Evolutionary conservation across 2,888 invertebrate genomes (phyloP).

Genomic region (Saturnia japonica): DNA sequence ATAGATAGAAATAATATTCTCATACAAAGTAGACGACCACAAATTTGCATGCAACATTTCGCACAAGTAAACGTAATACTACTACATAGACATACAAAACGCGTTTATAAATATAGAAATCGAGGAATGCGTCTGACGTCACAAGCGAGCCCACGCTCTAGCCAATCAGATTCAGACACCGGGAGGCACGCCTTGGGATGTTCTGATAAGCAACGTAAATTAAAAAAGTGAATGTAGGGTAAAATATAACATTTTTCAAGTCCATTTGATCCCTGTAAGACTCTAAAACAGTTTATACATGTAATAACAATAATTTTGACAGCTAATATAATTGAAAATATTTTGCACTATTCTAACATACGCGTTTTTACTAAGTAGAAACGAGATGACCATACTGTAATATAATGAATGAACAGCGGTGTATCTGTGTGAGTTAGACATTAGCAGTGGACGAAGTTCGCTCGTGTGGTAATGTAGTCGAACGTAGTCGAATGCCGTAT

Average conservation of each 20-base stretch:
- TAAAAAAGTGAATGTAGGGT: neutral
- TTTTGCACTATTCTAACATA: conserved; percentile 41
- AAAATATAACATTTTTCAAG: neutral
- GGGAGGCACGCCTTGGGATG: conserved; percentile 83
- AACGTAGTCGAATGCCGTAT: conserved; percentile 26
- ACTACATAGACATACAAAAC: conserved; percentile 39
- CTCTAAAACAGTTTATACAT: neutral
- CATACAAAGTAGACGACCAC: conserved; percentile 25
- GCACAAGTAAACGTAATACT: conserved; percentile 31
- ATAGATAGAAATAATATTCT: neutral
- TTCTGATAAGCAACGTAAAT: conserved; percentile 33
- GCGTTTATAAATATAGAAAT: conserved; percentile 67
- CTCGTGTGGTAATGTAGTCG: conserved; percentile 24
- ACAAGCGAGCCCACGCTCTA: conserved; percentile 77
- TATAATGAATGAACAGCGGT: conserved; percentile 74
- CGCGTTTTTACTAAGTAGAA: conserved; percentile 41
- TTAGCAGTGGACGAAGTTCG: conserved; percentile 48
- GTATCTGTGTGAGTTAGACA: conserved; percentile 52
- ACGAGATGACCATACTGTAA: conserved; percentile 60
- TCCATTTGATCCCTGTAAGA: conserved; percentile 2
- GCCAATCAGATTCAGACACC: conserved; percentile 78
- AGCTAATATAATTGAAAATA: conserved; percentile 15
- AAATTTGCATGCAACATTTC: conserved; percentile 9
- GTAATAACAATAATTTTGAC: conserved; percentile 19
- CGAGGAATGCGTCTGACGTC: conserved; percentile 77